Base-by-base conservation (phyloP, 1,140 invertebrate species). In the Oncopodura yosiiana region DNA sequence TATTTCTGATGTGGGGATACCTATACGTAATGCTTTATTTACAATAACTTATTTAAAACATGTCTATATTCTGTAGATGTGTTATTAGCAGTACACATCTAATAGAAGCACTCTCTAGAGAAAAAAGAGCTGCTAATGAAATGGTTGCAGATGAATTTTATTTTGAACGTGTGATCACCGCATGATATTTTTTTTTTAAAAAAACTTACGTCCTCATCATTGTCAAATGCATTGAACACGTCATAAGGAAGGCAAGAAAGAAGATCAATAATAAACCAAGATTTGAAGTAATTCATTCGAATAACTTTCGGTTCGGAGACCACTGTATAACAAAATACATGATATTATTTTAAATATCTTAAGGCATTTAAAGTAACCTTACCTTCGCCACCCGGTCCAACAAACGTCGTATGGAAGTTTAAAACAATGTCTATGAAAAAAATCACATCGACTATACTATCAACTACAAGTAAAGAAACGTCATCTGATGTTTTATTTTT, bases 401-500 rank as follows among this genome's bases (percentile, higher is more conserved):
- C 96, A 75, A 98, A 99, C 49, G 96, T 99, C 54, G 96, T 99
- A 75, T 99, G 96, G 77, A 99, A 99, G 78, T 99, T 99, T 68
- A 99, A 84, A 68, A 99, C 90, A 73, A 99, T 99, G 76, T 99
- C 96, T 72, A 99, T 95, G 78, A 99, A 99, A 78, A 99, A 99
- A 67, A 99, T 94, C 51, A 99, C 94, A 75, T 99, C 96, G 60
- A 99, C 96, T 66, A 99, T 97, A 59, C 92, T 96, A 73, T 96
- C 92, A 67, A 95, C 90, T 62, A 97, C 90, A 55, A 97, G 78
- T 41, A 99, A 79, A 56, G 87, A 91, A 9, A 99, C 91, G 73
- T 97, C 94, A 74, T 99, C 96, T 73, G 93, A 94, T 53, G 92
- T 96, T 76, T 98, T 98, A 75, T 96, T 97, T 75, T 96, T 96